Evolutionary conservation across 2,888 invertebrate species (phyloP), one percentile per base, ranked within the genome.

Genomic region (Drosophila dives): DNA sequence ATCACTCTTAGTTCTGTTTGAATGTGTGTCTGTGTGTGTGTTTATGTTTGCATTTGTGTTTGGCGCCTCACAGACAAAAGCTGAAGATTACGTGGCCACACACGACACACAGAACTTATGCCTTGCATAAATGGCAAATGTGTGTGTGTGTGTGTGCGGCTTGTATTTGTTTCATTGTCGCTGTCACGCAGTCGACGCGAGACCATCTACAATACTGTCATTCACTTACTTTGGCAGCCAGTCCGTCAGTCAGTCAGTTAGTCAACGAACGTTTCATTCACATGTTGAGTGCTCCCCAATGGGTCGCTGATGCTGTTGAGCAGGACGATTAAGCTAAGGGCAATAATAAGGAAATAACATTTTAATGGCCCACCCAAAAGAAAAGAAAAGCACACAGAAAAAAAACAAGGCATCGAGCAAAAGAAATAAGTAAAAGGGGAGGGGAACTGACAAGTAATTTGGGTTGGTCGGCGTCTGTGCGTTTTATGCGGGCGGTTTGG

Each of bases 311-410:
- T 56, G 54, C 62, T 70, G 61, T 56, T 79, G 79, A 53, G 63
- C 76, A 85, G 75, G 88, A 85, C 86, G 86, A 81, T 90, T 88
- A 86, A 80, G 80, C 77, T 77, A 68, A 80, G 89, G 81, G 89
- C 87, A 90, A 90, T 86, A 90, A 86, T 86, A 90, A 90, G 89
- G 90, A 86, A 86, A 86, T 90, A 86, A 86, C 90, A 90, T 90
- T 86, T 88, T 90, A 86, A 86, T 86, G 88, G 75, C 54, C 60
- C 58, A 60, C 55, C 70, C 48, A 40, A 56, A 58, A 60, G 48
- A 48, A 51, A 68, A 69, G 49, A 61, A 78, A 67, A 65, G 61
- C 58, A 58, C 63, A 45, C 59, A 58, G 32, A 33, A 32, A 40
- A 50, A 38, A 53, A 54, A 8, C n/a, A 58, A 34, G 49, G 34